Evolutionary conservation across 2,888 invertebrate species (phyloP).

Genomic region (Spodoptera picta): DNA sequence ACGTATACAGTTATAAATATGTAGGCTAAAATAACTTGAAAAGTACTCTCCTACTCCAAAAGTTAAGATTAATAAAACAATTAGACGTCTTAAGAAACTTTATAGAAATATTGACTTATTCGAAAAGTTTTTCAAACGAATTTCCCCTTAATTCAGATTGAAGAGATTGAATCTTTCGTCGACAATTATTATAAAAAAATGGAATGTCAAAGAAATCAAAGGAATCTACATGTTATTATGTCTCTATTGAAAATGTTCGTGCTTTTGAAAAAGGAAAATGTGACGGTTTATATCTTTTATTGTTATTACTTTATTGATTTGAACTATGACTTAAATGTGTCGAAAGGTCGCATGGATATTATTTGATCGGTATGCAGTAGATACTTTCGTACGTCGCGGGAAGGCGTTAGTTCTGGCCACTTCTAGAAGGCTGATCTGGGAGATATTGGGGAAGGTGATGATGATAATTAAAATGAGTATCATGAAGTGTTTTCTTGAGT

Average conservation of each 20-base stretch:
- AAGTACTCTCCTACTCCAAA: slow-evolving; percentile 12
- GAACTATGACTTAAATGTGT: no score
- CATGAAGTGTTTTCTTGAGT: no score
- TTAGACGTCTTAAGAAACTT: slow-evolving; percentile 45
- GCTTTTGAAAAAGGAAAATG: background rate
- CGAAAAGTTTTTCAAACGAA: slow-evolving; percentile 48
- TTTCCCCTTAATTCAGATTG: slow-evolving; percentile 51
- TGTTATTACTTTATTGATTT: background rate
- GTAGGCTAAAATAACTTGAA: no score
- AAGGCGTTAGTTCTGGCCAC: no score
- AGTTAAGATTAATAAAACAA: slow-evolving; percentile 48
- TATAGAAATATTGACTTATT: slow-evolving; percentile 50
- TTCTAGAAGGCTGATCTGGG: no score
- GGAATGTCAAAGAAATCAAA: slow-evolving; percentile 6
- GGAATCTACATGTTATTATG: slow-evolving; percentile 38
- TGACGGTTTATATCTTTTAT: background rate
- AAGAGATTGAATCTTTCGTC: slow-evolving; percentile 44
- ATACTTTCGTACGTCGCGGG: no score
- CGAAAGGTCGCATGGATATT: no score
- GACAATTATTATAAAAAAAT: slow-evolving; percentile 47
- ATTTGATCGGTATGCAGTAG: no score
- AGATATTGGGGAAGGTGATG: no score
- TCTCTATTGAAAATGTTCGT: slow-evolving; percentile 13
- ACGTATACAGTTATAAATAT: no score
- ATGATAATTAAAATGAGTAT: no score